Base-by-base conservation (phyloP, 2,113 vertebrate species). In the Atherinomorus stipes region DNA sequence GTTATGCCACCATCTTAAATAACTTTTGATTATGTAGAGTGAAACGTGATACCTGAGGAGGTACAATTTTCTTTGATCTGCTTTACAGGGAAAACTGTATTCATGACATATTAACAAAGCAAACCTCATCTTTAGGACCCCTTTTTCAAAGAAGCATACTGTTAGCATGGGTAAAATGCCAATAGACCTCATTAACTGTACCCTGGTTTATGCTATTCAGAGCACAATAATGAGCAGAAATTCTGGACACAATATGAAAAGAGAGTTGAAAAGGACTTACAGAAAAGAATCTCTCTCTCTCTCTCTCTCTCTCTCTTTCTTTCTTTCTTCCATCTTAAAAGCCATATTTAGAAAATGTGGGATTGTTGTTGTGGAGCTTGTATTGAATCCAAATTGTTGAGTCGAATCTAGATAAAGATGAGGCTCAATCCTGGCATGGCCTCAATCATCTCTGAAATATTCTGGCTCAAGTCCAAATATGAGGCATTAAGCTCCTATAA, bases 381-480 rank as follows among this genome's bases (percentile, higher is more conserved):
- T 81, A 82, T 66, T 76, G 37, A 70, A 56, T 80, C 63, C 40
- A 69, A 71, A 60, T 26, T 64, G 40, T 64, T 21, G 59, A 74
- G 54, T 50, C 50, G 73, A 45, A 73, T 80, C 49, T 25, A 16
- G n/a, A 45, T 56, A 67, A 70, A 56, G 56, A 67, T 50, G 51
- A 76, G 58, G 51, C 44, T 45, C 23, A 53, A 76, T 75, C 65
- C 52, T 80, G 77, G 64, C 81, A 54, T n/a, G 10, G 68, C 51
- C 68, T 76, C 76, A 70, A 87, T 83, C 57, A 79, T 80, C 31
- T 23, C 42, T 65, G 65, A 74, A 4, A 71, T 61, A 82, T 71
- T 54, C 73, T 87, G 85, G 80, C 78, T 74, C 40, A 25, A 12
- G 0, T 84, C 78, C 78, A 84, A 80, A 78, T 59, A 65, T 31